Evolutionary conservation across 2,888 invertebrate genomes (phyloP).

Genomic region (Apamea crenata): DNA sequence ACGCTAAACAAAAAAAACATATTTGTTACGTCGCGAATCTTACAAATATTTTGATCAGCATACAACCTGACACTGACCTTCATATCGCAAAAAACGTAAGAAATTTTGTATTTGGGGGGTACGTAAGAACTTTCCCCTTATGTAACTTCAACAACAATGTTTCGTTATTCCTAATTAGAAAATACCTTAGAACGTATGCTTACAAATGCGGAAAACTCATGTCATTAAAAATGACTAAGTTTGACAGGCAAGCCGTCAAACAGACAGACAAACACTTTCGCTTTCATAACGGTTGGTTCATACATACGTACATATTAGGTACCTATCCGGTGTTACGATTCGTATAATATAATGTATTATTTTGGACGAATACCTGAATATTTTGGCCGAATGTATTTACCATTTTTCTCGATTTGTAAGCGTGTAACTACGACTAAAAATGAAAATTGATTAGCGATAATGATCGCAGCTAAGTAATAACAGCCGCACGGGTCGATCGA

Average conservation of each 20-base stretch:
- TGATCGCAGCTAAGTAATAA: not conserved
- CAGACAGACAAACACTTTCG: conserved; percentile 27
- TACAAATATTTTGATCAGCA: too few species aligned
- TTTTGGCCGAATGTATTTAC: not conserved
- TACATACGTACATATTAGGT: too few species aligned
- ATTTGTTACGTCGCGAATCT: too few species aligned
- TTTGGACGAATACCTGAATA: not conserved
- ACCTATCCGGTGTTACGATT: conserved; percentile 1
- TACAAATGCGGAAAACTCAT: conserved; percentile 13
- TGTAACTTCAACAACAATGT: not conserved
- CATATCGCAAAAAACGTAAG: too few species aligned
- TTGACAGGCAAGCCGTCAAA: conserved; percentile 21
- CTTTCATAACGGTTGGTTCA: not conserved
- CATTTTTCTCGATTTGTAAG: not conserved
- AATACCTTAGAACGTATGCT: not conserved
- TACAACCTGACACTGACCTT: too few species aligned
- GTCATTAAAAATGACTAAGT: not conserved
- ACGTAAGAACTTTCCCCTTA: too few species aligned
- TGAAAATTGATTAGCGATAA: not conserved
- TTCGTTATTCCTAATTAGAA: not conserved
- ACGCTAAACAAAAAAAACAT: not conserved
- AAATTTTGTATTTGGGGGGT: too few species aligned
- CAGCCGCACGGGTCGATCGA: not conserved
- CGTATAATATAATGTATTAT: not conserved
- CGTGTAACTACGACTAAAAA: not conserved